phyloP scores from a whole-genome alignment of 2,113 vertebrate species.

The Nipponia nippon region DNA sequence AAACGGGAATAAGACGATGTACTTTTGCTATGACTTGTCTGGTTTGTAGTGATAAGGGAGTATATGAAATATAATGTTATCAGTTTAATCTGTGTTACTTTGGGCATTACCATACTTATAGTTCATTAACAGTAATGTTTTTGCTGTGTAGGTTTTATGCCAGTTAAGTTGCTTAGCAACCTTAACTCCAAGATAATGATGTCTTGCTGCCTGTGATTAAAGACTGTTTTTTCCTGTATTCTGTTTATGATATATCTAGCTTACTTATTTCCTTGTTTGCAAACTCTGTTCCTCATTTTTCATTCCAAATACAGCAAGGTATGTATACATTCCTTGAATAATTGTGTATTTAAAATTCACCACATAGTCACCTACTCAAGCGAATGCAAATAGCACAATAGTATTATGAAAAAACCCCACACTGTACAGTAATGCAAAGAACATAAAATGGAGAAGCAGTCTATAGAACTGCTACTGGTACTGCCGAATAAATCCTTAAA shows the following conservation, averaged over 20 bases:
- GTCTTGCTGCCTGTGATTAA: conserved; percentile 45
- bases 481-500: not conserved
- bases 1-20: not conserved
- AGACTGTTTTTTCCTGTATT: not conserved
- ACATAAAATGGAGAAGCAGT: conserved; percentile 1
- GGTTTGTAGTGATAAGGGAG: not conserved
- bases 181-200: conserved; percentile 28
- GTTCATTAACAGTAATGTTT: not conserved
- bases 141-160: conserved; percentile 16
- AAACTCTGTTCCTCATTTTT: conserved; percentile 24
- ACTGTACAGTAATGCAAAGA: not conserved
- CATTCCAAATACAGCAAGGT: not conserved
- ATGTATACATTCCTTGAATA: not conserved
- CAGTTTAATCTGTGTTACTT: not conserved
- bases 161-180: conserved; percentile 59
- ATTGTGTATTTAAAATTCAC: not conserved
- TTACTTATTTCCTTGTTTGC: conserved; percentile 26
- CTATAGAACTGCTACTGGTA: not conserved
- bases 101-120: not conserved
- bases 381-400: not conserved
- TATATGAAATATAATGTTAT: not conserved
- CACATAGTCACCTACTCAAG: not conserved
- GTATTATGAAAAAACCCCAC: not conserved
- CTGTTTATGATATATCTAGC: not conserved
- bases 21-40: not conserved